Evolutionary conservation across 2,113 vertebrate species (phyloP), one percentile per base, ranked within the genome.

Genomic region (Seriola quinqueradiata): DNA sequence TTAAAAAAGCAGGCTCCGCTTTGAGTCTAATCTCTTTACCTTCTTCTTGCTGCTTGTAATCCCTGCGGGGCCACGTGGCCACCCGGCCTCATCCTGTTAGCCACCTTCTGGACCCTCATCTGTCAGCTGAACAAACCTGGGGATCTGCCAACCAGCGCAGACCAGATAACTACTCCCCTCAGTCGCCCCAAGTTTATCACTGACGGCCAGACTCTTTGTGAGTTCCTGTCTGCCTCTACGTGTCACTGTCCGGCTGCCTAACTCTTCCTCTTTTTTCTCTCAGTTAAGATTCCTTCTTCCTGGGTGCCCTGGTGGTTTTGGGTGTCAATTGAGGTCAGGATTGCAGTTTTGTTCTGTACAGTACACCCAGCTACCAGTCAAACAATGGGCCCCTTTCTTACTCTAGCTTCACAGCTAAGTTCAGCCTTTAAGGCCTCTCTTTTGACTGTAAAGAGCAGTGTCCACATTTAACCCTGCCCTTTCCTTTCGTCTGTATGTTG

Each of bases 61-160:
- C 97, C 96, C 90, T 80, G 91, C 93, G 7, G 94, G 95, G 94
- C 95, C 92, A 95, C 95, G 96, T 97, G 96, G 95, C 84, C 85
- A 89, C 89, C 89, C 87, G 78, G 92, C 94, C 94, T 98, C 96
- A 99, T 99, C 97, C 96, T 96, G 95, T 98, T 98, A 97, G 94
- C 86, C 75, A 75, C 96, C 96, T 97, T 97, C 96, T 96, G 95
- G 94, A 95, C 86, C 59, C 87, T 94, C 95, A 96, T 95, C 95
- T 98, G 97, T 94, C 93, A 93, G 67, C 57, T 86, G 75, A 75
- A 36, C 81, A 71, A 85, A 91, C 77, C 70, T 82, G 82, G 84
- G 81, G 61, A 61, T 87, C 75, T 82, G 76, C 89, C 80, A 89
- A 75, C 21, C 50, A 75, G 42, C 75, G 75, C 10, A 38, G 66